Base-by-base conservation (phyloP, 2,797 vertebrate species). In the Schizopygopsis pylzovi region DNA sequence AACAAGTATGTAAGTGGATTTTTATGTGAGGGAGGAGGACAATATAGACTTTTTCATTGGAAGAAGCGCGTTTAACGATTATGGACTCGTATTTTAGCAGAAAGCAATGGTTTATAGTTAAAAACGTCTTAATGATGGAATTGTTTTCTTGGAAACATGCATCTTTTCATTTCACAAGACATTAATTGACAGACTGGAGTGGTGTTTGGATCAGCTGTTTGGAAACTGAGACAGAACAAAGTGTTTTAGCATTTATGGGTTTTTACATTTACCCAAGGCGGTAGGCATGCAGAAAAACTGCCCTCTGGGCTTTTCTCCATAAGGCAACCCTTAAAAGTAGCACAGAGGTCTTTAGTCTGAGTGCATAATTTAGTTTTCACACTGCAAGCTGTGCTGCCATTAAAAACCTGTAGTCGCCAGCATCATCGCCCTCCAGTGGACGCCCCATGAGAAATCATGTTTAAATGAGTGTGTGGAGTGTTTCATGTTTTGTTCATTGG, bases 361-460 rank as follows among this genome's bases (percentile, higher is more conserved):
- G 59, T 73, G 52, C 81, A 83, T 83, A 63, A 83, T 83, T 75
- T 10, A 82, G 8, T 59, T 56, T 59, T 59, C 18, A 22, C 71
- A 28, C 52, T 59, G 49, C 45, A 71, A 70, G 33, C 20, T n/a
- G n/a, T 73, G 5, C n/a, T 82, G 70, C 20, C 22, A 28, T 56
- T 43, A 59, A 71, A 82, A 82, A 33, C 68, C 16, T 18, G 49
- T 18, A 28, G 52, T 45, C 0, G 6, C 10, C 52, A 15, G 11
- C 39, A 59, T 47, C 71, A 37, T 22, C 56, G 16, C 41, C 81
- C 70, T 37, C 70, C 52, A 83, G 25, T 73, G 70, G 52, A 37
- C 25, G 28, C n/a, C 54, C 54, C 41, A 63, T 59, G 68, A 73
- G 81, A 39, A 28, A 45, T 33, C 41, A 75, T n/a, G 13, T 37